Evolutionary conservation across 2,113 vertebrate species (phyloP).

Genomic region (Tympanuchus pallidicinctus): DNA sequence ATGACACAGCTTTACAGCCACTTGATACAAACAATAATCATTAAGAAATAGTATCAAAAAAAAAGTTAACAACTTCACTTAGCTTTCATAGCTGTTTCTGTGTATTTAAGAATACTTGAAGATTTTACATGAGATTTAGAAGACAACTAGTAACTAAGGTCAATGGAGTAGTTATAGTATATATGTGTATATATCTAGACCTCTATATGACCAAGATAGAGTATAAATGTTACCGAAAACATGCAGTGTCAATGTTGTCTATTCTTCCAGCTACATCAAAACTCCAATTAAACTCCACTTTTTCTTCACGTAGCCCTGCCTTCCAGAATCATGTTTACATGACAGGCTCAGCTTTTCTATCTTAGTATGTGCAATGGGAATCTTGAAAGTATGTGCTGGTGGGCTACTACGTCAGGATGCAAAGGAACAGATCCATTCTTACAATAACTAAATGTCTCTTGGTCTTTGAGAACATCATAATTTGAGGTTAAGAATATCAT

Average conservation of each 20-base stretch:
- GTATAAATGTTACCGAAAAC: background rate
- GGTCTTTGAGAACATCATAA: background rate
- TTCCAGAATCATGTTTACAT: background rate
- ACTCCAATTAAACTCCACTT: background rate
- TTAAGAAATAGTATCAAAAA: background rate
- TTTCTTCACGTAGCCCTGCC: background rate
- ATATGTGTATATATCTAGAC: background rate
- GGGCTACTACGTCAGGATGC: background rate
- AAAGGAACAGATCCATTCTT: background rate
- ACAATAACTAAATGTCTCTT: background rate
- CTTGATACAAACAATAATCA: background rate
- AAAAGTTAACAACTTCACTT: background rate
- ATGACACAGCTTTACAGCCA: background rate
- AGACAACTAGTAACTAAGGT: background rate
- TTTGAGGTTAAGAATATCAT: background rate
- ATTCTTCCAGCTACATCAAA: background rate
- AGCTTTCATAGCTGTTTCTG: background rate
- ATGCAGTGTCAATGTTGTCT: rapidly evolving
- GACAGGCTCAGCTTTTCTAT: background rate
- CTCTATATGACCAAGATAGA: background rate
- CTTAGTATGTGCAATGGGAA: background rate
- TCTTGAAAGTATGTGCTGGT: background rate
- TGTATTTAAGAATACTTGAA: background rate
- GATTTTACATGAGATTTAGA: background rate
- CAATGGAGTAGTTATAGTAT: background rate